Evolutionary conservation across 2,113 vertebrate genomes (phyloP).

Genomic region (Lophius piscatorius): DNA sequence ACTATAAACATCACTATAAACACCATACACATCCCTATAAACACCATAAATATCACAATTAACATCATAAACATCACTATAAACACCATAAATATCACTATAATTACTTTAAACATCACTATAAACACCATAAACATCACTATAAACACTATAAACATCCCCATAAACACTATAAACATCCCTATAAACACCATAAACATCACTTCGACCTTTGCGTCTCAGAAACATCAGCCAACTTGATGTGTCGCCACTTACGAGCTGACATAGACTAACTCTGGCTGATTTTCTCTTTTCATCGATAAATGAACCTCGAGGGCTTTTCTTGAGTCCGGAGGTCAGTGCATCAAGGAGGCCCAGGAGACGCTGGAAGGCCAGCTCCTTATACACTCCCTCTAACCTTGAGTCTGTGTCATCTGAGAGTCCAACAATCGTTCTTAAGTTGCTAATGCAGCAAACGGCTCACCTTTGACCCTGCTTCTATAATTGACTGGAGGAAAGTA

Average conservation of each 20-base stretch:
- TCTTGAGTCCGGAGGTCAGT: constrained; percentile 24
- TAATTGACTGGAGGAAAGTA: constrained; percentile 42
- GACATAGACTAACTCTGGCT: constrained; percentile 47
- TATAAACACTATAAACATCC: too few species aligned
- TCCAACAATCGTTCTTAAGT: too few species aligned
- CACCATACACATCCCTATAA: too few species aligned
- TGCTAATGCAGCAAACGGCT: constrained; percentile 32
- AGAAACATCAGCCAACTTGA: constrained; percentile 13
- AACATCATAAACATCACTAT: too few species aligned
- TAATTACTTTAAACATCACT: too few species aligned
- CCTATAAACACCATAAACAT: too few species aligned
- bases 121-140: too few species aligned
- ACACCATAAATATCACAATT: too few species aligned
- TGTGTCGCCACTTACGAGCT: constrained; percentile 48
- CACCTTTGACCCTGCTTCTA: constrained; percentile 11
- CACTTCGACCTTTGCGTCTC: constrained; percentile 21
- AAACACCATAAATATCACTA: too few species aligned
- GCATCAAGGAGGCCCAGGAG: constrained; percentile 23
- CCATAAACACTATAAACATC: too few species aligned
- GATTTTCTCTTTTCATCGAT: constrained; percentile 45
- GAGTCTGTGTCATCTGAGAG: background rate
- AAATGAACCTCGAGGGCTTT: constrained; percentile 31
- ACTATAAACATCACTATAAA: too few species aligned
- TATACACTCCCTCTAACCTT: constrained; percentile 35
- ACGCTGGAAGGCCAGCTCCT: constrained; percentile 15